phyloP scores from a whole-genome alignment of 2,113 vertebrate species.

The Podarcis raffonei region DNA sequence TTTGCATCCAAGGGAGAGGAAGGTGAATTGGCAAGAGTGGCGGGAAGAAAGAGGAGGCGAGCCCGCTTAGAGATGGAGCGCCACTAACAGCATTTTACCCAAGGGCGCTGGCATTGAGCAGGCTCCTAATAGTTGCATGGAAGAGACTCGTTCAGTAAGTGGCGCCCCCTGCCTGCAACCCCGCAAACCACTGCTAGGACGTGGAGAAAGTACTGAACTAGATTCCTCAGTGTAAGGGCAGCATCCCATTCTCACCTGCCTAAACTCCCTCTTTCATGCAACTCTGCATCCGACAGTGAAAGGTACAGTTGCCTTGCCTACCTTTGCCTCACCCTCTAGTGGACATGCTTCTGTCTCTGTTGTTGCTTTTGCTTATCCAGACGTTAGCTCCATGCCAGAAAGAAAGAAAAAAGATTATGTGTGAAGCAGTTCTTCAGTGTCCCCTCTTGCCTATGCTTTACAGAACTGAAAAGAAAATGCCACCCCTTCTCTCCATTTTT shows the following conservation, averaged over 20 bases:
- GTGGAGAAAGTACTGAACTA: no score
- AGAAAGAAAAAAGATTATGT: not conserved
- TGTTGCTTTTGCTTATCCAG: not conserved
- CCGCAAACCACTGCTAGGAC: no score
- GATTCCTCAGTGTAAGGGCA: no score
- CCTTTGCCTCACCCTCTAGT: not conserved
- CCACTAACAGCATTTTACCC: not conserved
- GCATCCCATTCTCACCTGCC: not conserved
- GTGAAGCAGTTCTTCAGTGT: not conserved
- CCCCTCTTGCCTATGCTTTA: not conserved
- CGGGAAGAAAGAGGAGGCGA: not conserved
- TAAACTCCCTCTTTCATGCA: not conserved
- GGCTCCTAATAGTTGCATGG: no score
- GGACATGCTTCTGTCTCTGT: not conserved
- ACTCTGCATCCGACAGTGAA: not conserved
- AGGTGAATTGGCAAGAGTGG: not conserved
- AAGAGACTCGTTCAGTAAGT: not conserved
- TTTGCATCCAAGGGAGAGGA: no score
- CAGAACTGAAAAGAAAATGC: constrained; percentile 17
- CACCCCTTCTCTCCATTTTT: constrained; percentile 27
- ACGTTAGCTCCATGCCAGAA: not conserved
- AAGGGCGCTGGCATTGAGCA: not conserved
- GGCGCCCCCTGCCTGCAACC: no score
- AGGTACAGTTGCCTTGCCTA: not conserved
- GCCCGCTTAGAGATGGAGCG: not conserved